Evolutionary conservation across 2,888 invertebrate genomes (phyloP).

Genomic region (Disparrhopalites patrizii): DNA sequence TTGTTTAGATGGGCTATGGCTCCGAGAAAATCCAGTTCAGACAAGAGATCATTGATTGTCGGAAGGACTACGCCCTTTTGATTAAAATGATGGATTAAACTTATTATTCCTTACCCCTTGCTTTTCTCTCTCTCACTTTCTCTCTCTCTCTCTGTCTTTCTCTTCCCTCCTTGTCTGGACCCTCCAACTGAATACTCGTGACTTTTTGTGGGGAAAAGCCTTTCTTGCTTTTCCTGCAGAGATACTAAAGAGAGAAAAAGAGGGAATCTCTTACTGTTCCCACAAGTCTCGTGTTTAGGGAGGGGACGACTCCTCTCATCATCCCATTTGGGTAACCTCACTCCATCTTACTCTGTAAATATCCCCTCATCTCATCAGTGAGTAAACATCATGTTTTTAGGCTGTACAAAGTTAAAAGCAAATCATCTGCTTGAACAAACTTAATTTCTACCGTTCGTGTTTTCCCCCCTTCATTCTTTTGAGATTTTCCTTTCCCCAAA

Average conservation of each 20-base stretch:
- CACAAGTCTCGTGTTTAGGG: too few species aligned
- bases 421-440: neutral
- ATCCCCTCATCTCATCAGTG: neutral
- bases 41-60: conserved; percentile 23
- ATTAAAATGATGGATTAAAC: conserved; percentile 24
- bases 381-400: neutral
- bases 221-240: too few species aligned
- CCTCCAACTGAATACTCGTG: neutral
- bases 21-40: conserved; percentile 11
- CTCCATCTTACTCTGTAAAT: too few species aligned
- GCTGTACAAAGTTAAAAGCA: conserved; percentile 5
- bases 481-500: too few species aligned
- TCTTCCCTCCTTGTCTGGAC: neutral
- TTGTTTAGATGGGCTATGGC: too few species aligned
- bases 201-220: too few species aligned
- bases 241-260: neutral
- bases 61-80: conserved; percentile 29
- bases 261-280: too few species aligned
- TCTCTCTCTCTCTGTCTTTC: neutral
- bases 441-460: neutral
- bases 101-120: neutral
- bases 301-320: too few species aligned
- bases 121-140: neutral
- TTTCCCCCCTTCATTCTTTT: too few species aligned
- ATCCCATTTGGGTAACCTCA: too few species aligned